Evolutionary conservation across 1,140 invertebrate genomes (phyloP).

Genomic region (Drosophila carrolli): DNA sequence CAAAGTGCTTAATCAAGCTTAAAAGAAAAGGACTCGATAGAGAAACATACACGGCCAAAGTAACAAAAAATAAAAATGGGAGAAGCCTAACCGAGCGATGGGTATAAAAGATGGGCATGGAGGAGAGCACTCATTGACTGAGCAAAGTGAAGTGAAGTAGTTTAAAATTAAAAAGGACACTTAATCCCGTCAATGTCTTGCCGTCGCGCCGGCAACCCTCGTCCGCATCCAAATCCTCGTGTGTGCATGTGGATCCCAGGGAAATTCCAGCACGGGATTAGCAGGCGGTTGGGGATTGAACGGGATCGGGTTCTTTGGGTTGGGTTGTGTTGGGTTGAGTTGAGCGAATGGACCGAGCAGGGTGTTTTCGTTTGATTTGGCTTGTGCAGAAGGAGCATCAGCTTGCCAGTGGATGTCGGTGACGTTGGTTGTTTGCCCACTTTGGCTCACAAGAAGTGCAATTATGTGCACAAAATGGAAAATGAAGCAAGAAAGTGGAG

Average conservation of each 20-base stretch:
- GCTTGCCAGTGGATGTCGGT: conserved; percentile 17
- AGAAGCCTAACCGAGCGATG: conserved; percentile 16
- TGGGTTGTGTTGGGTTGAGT: not conserved
- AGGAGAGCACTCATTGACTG: conserved; percentile 59
- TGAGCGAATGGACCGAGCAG: not conserved
- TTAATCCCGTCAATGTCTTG: conserved; percentile 73
- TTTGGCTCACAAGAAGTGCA: conserved; percentile 73
- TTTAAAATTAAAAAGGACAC: conserved; percentile 82
- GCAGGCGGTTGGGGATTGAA: conserved; percentile 23
- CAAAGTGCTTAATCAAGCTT: conserved; percentile 82
- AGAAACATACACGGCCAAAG: conserved; percentile 40
- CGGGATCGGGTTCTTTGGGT: not conserved
- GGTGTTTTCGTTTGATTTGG: conserved; percentile 76
- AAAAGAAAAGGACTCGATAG: conserved; percentile 78
- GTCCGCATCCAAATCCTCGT: conserved; percentile 9
- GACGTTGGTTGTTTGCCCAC: conserved; percentile 56
- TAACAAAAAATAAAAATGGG: conserved; percentile 23
- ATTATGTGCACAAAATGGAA: conserved; percentile 76
- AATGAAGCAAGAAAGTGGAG: conserved; percentile 74
- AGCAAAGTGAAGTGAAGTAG: conserved; percentile 77
- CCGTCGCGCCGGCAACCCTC: conserved; percentile 45
- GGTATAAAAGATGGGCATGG: not conserved
- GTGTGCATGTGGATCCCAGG: conserved; percentile 25
- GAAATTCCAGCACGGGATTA: conserved; percentile 62
- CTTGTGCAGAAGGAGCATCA: conserved; percentile 26